A percentile compares a stretch with the other conserved stretches of the same genome.
phyloP scores from a whole-genome alignment of 2,797 vertebrate species.

The Tragelaphus eurycerus region DNA sequence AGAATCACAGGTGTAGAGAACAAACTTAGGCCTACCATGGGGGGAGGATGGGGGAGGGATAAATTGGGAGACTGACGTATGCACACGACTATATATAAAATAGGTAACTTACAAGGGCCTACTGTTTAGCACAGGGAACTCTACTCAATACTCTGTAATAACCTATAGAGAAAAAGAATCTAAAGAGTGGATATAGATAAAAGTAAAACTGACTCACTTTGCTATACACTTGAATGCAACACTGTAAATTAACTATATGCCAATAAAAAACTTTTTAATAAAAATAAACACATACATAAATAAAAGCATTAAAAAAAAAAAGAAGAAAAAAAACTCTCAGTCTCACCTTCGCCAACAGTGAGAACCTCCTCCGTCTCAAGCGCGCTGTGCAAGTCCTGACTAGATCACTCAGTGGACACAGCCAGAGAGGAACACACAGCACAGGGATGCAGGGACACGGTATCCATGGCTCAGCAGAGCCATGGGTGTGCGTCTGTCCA shows the following conservation, averaged over 20 bases:
- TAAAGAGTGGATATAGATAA: neutral
- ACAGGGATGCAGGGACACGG: fast-evolving
- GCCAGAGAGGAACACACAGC: neutral
- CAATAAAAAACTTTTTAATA: neutral
- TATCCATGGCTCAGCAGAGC: neutral
- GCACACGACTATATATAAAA: neutral
- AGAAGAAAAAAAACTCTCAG: fast-evolving
- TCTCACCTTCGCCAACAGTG: fast-evolving
- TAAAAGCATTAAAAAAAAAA: neutral
- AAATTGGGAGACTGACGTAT: neutral
- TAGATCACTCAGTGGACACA: fast-evolving
- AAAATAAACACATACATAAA: neutral
- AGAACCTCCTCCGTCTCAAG: fast-evolving
- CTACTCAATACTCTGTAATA: neutral
- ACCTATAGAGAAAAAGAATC: neutral
- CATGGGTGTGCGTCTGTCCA: neutral
- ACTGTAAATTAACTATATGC: neutral
- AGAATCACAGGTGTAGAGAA: neutral
- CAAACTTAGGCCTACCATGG: neutral
- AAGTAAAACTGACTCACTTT: neutral
- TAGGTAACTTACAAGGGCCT: neutral
- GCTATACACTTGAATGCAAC: neutral
- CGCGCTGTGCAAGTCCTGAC: fast-evolving
- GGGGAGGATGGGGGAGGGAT: neutral
- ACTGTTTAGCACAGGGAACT: neutral